Evolutionary conservation across 2,113 vertebrate species (phyloP).

Genomic region (rabbit (Oryctolagus cuniculus)): DNA sequence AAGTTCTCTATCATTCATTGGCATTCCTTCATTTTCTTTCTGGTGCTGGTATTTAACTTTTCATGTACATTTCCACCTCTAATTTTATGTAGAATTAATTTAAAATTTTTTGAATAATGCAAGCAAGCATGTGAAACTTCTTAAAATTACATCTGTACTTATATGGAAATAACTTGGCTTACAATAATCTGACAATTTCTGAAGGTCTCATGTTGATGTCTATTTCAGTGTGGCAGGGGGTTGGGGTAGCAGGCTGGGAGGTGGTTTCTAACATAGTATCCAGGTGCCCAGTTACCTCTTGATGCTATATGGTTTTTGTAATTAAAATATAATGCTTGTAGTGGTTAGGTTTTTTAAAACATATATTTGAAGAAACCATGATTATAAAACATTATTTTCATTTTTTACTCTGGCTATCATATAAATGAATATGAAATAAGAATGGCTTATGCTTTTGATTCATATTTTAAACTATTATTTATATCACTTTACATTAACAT

Average conservation of each 20-base stretch:
- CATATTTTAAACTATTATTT: background rate
- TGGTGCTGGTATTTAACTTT: constrained; percentile 14
- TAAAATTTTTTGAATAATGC: constrained; percentile 53
- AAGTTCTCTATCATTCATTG: background rate
- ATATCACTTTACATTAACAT: no score
- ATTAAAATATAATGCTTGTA: background rate
- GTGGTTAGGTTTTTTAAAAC: background rate
- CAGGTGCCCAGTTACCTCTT: background rate
- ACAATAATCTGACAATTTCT: background rate
- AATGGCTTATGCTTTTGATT: background rate
- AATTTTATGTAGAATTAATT: constrained; percentile 42
- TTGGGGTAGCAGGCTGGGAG: background rate
- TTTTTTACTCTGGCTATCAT: background rate
- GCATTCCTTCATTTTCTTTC: background rate
- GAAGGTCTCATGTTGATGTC: constrained; percentile 4
- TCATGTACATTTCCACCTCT: background rate
- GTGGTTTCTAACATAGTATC: background rate
- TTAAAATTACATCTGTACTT: background rate
- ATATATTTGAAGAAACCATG: background rate
- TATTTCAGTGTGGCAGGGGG: background rate
- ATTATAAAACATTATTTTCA: background rate
- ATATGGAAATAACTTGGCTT: constrained; percentile 43
- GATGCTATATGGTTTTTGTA: background rate
- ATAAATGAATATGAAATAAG: background rate
- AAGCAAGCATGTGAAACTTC: background rate